A percentile compares a stretch with the other conserved stretches of the same genome.
Conservation (phyloP, 2,113 vertebrate genomes). For the Odontesthes bonariensis region DNA sequence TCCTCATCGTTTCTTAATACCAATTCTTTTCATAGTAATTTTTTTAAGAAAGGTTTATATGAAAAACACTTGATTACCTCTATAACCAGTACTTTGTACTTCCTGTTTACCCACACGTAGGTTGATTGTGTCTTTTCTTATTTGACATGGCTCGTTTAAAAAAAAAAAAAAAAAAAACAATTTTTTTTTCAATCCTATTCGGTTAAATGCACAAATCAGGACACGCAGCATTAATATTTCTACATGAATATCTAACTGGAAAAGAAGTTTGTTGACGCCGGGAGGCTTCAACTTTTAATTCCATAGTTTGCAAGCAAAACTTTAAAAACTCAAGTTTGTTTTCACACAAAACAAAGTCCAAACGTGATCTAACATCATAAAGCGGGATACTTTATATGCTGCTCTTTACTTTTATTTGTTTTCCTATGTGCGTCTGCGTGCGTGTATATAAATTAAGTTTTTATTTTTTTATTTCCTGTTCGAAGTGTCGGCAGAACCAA, state of each 20-base stretch:
- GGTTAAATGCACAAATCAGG: slow-evolving; percentile 21
- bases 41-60: slow-evolving; percentile 54
- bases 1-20: slow-evolving; percentile 33
- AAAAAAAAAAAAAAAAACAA: too few species aligned
- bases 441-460: not conserved
- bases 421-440: not conserved
- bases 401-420: slow-evolving; percentile 4
- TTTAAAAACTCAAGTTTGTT: not conserved
- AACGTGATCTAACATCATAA: too few species aligned
- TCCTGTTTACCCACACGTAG: slow-evolving; percentile 42
- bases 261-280: not conserved
- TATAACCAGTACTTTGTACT: slow-evolving; percentile 45
- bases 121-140: slow-evolving; percentile 15
- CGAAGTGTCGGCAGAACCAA: slow-evolving; percentile 6
- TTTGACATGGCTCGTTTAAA: not conserved
- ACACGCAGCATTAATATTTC: slow-evolving; percentile 6
- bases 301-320: not conserved
- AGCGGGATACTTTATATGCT: slow-evolving; percentile 1
- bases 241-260: not conserved
- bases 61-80: slow-evolving; percentile 56
- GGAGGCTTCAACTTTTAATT: not conserved
- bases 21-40: slow-evolving; percentile 33
- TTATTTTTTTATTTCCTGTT: not conserved
- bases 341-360: not conserved
- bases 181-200: slow-evolving; percentile 15